A percentile compares a stretch with the other conserved stretches of the same genome.
Evolutionary conservation across 1,140 invertebrate species (phyloP).

Genomic region (Drosophila bocqueti): DNA sequence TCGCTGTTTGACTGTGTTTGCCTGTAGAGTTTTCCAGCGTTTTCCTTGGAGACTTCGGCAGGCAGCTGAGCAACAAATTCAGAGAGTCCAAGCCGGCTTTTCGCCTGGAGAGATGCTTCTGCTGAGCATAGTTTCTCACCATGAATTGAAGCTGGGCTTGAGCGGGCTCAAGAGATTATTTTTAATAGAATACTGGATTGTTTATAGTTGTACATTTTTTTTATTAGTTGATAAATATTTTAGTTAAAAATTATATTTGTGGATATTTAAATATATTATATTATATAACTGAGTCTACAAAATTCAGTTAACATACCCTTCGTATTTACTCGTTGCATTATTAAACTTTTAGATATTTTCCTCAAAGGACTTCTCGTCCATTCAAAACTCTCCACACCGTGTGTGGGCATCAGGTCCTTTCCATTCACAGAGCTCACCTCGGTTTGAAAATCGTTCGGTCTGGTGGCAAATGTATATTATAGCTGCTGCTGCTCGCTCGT

Average conservation of each 20-base stretch:
- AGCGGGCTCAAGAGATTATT: background rate
- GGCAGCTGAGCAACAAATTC: slow-evolving; percentile 67
- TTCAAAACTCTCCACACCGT: slow-evolving; percentile 39
- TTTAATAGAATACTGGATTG: background rate
- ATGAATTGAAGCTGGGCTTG: background rate
- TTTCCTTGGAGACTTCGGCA: slow-evolving; percentile 49
- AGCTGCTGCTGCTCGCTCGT: slow-evolving; percentile 40
- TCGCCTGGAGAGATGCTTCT: slow-evolving; percentile 2
- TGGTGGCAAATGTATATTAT: slow-evolving; percentile 55
- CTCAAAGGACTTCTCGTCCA: slow-evolving; percentile 10
- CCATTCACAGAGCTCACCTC: slow-evolving; percentile 51
- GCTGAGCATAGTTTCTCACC: background rate
- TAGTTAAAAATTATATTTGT: background rate
- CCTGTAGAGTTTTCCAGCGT: slow-evolving; percentile 41
- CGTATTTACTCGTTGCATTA: background rate
- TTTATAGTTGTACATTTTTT: background rate
- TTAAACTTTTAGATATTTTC: background rate
- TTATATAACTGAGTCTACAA: no score
- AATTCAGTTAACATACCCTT: background rate
- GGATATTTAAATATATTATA: background rate
- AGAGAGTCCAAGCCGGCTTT: slow-evolving; percentile 63
- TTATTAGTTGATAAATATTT: background rate
- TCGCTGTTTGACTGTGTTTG: slow-evolving; percentile 31
- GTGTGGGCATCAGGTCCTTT: slow-evolving; percentile 6
- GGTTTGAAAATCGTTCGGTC: slow-evolving; percentile 22